Base-by-base conservation (phyloP, 2,888 invertebrate genomes). In the Brenthis ino region DNA sequence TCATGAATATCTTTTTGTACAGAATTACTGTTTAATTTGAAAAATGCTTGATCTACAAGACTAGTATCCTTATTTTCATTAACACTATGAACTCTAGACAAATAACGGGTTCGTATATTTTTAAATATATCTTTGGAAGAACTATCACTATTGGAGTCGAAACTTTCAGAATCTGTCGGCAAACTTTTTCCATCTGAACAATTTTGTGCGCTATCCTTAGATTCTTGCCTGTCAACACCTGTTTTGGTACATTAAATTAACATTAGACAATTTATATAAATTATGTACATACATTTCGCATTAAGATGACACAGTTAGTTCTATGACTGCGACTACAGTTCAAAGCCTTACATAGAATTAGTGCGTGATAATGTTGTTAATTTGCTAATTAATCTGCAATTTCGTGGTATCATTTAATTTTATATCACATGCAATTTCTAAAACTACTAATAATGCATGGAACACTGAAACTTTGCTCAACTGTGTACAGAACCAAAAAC, bases 171-270 rank as follows among this genome's bases (percentile, higher is more conserved):
- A 72, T 86, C 85, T 70, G 80, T 84, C 0, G 83, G 81, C 47
- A 80, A 72, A 65, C 72, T 76, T 77, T 80, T 85, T 68, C 85
- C 87, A 70, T 87, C 87, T 61, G 85, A 87, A 82, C 77, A 79
- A 75, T 80, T 80, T 75, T 79, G 74, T 74, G 86, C 79, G 82
- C 85, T 89, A 82, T 90, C 91, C 85, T 84, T 80, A 78, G 90
- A 89, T 78, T 85, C 87, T 74, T 89, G 85, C 76, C 83, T 86
- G 82, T 88, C 85, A 85, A 87, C 80, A 93, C 92, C 93, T 93
- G 92, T 87, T 81, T 86, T 80, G 84, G 83, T 85, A 90, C 85
- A 89, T 82, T 75, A 87, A 87, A 87, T 80, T 75, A 72, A 79
- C 74, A 90, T 91, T 90, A 89, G 86, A 88, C 77, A 84, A 79